A percentile compares a stretch with the other conserved stretches of the same genome.
Conservation (phyloP, 1,140 invertebrate species). For the Neocloeon triangulifer region DNA sequence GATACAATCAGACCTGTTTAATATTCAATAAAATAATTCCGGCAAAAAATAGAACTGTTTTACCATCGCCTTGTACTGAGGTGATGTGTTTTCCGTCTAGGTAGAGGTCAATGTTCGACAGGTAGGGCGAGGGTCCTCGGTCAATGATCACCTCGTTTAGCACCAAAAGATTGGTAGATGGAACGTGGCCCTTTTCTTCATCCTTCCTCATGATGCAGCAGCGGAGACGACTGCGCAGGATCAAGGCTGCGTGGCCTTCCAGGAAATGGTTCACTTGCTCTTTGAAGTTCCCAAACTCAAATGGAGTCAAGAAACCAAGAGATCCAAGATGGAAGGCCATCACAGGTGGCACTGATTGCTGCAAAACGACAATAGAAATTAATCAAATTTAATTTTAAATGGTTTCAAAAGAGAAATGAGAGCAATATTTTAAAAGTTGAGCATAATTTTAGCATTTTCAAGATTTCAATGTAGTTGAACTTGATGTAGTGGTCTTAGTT, state of each 20-base stretch:
- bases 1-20: conserved; percentile 65
- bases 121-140: conserved; percentile 78
- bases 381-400: conserved; percentile 2
- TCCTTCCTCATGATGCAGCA: conserved; percentile 64
- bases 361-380: conserved; percentile 15
- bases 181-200: conserved; percentile 20
- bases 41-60: too few relatives aligned
- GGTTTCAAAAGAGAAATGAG: background rate
- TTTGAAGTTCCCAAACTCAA: conserved; percentile 86
- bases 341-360: conserved; percentile 90
- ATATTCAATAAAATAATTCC: too few relatives aligned
- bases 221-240: conserved; percentile 64
- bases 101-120: conserved; percentile 89
- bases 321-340: conserved; percentile 98
- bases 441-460: background rate
- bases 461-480: too few relatives aligned
- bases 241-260: conserved; percentile 78
- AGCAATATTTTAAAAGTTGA: too few relatives aligned
- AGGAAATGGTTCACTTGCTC: conserved; percentile 78
- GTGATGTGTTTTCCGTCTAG: conserved; percentile 90
- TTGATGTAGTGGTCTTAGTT: too few relatives aligned
- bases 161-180: conserved; percentile 54
- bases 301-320: conserved; percentile 85
- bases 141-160: conserved; percentile 94
- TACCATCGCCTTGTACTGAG: conserved; percentile 86